Evolutionary conservation across 2,113 vertebrate genomes (phyloP).

Genomic region (Erythrocebus patas): DNA sequence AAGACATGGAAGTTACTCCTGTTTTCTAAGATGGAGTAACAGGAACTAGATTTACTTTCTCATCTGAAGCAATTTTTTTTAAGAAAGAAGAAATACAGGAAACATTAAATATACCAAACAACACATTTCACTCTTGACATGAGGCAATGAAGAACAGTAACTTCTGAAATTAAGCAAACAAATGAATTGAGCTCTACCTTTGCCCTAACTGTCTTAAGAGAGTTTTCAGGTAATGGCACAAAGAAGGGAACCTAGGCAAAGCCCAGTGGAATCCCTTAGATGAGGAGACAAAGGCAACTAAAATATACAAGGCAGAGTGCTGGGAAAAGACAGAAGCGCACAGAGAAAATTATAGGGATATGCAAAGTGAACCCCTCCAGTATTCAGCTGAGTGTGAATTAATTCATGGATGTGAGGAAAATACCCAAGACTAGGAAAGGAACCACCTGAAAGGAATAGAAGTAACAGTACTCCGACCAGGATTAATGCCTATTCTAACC

Average conservation of each 20-base stretch:
- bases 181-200: neutral
- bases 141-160: neutral
- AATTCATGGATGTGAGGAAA: neutral
- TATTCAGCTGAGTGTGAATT: neutral
- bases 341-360: neutral
- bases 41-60: neutral
- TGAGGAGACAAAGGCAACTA: neutral
- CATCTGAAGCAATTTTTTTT: neutral
- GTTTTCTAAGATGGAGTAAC: neutral
- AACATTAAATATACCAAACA: neutral
- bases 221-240: neutral
- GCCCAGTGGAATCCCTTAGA: neutral
- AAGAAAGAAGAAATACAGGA: neutral
- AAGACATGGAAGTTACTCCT: neutral
- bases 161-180: neutral
- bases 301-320: neutral
- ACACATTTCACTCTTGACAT: neutral
- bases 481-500: neutral
- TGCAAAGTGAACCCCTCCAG: neutral
- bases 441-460: neutral
- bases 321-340: neutral
- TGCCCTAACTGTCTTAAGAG: neutral
- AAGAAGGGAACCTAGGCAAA: neutral
- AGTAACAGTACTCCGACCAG: neutral
- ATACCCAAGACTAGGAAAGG: neutral